These are phyloP conservation scores for Dreissena polymorpha DNA, from an alignment of 1,140 invertebrate genomes.

Conservation along the genomic window DNA sequence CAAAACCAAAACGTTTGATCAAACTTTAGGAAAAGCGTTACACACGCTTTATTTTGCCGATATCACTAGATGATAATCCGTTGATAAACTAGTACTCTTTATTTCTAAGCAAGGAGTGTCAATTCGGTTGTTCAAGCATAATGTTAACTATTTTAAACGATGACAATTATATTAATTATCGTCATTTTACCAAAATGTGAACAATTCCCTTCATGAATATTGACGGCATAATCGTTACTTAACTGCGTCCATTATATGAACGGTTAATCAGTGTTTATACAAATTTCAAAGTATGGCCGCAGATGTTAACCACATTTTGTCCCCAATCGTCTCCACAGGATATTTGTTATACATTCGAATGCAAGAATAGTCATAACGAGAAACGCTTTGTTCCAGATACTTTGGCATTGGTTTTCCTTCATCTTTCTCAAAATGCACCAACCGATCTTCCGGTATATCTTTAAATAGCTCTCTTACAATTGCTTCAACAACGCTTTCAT, in stretches of 20 bases:
- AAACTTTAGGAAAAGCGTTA: no score
- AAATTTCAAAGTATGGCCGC: not conserved
- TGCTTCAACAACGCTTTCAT: not conserved
- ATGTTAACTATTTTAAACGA: no score
- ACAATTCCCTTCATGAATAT: no score
- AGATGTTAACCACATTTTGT: conserved; percentile 12
- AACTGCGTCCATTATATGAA: not conserved
- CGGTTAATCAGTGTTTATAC: not conserved
- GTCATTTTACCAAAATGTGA: no score
- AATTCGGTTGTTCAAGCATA: no score
- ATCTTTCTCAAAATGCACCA: not conserved
- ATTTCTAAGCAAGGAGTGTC: no score
- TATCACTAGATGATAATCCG: no score
- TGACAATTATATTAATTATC: no score
- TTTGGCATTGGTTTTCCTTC: conserved; percentile 3
- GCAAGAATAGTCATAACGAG: not conserved
- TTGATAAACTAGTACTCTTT: no score
- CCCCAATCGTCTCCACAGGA: not conserved
- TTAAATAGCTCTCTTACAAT: conserved; percentile 11
- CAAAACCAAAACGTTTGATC: no score
- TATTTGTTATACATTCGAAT: not conserved
- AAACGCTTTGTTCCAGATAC: not conserved
- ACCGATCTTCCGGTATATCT: not conserved
- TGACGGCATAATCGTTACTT: no score
- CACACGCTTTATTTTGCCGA: no score